Evolutionary conservation across 2,888 invertebrate genomes (phyloP), one percentile per base, ranked within the genome.

Genomic region (Busseola fusca): DNA sequence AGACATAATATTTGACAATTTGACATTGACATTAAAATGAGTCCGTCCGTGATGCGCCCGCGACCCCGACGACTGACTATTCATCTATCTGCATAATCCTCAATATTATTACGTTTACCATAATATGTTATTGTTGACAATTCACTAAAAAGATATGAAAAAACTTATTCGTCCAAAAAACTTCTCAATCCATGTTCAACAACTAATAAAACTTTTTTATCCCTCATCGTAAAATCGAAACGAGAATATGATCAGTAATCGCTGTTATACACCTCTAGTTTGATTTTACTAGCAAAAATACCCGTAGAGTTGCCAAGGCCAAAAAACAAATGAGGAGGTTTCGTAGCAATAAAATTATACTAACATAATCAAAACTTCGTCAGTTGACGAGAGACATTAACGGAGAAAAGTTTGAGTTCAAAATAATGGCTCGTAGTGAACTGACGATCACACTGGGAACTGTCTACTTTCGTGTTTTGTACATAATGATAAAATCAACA

Each of bases 361-460:
- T 86, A 78, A 76, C 81, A 81, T 86, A 86, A 81, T 86, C 87
- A 86, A 87, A 86, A 86, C 80, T 86, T 87, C 58, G 78, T 74
- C 82, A 78, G 81, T 85, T 84, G 69, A 62, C 59, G 52, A 34
- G 42, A 27, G 57, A 62, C 70, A 69, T 78, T 74, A 83, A 59
- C 48, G 65, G 74, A 77, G 78, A 71, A 84, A 84, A 84, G 78
- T 84, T 84, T 54, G 34, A 54, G 64, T 75, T 72, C 59, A 69
- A 77, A 78, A 84, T 84, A 79, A 84, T 79, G 77, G 75, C 71
- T 69, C 63, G 74, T 78, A 77, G 84, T 74, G 76, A 69, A 81
- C 76, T 81, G 72, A 83, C 64, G 81, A 81, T 69, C 69, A 64
- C 72, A 45, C 75, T 72, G 74, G 67, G 84, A 67, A 58, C 56